Evolutionary conservation across 2,888 invertebrate genomes (phyloP).

Genomic region (Cephus runcator): DNA sequence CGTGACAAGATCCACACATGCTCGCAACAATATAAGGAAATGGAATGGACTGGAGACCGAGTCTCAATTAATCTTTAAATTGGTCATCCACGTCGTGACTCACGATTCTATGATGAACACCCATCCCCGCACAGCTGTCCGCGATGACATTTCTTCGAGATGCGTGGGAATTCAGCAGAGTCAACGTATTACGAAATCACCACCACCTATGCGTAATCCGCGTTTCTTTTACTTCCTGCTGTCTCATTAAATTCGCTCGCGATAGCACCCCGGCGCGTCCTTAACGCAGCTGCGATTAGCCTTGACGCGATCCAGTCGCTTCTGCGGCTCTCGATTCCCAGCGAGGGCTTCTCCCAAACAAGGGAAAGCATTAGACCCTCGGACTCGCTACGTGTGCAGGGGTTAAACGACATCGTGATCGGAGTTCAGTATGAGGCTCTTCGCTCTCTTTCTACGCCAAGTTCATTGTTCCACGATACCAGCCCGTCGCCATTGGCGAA

Average conservation of each 20-base stretch:
- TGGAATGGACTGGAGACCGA: not conserved
- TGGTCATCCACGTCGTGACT: not conserved
- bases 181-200: not conserved
- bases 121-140: not conserved
- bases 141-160: not conserved
- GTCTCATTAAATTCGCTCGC: not conserved
- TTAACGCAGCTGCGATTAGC: not conserved
- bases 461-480: slow-evolving; percentile 1
- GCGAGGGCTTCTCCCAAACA: slow-evolving; percentile 52
- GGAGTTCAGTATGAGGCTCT: slow-evolving; percentile 16
- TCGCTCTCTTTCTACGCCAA: slow-evolving; percentile 1
- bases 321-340: slow-evolving; percentile 29
- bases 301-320: not conserved
- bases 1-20: not conserved
- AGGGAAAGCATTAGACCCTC: slow-evolving; percentile 52
- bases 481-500: not conserved
- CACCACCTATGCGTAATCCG: not conserved
- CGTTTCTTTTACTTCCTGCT: not conserved
- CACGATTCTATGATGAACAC: not conserved
- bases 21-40: not conserved
- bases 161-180: not conserved
- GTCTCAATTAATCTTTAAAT: not conserved
- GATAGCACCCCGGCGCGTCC: not conserved
- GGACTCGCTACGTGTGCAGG: slow-evolving; percentile 45
- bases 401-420: slow-evolving; percentile 56